Evolutionary conservation across 2,113 vertebrate genomes (phyloP), one percentile per base, ranked within the genome.

Genomic region (Cygnus buccinator): DNA sequence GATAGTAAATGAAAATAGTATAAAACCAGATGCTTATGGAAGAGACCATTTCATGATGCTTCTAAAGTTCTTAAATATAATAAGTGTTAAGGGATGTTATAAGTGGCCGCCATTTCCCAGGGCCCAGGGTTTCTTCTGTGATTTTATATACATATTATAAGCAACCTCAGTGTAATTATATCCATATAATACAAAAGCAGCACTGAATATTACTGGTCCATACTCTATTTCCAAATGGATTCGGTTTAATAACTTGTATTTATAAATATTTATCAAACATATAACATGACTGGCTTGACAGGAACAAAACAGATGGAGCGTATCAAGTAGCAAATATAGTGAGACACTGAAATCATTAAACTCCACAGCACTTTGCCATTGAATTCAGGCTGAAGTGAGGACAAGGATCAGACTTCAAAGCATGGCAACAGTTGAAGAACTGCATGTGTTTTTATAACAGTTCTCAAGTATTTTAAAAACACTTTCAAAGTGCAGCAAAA

Each of bases 241-340:
- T 74, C 68, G 59, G 35, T 84, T 86, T 90, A 94, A 90, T 90
- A 83, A 82, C 28, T 86, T 80, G 22, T 52, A 59, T 80, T 85
- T 88, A 83, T 90, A 90, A 94, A 86, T 97, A 88, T 94, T 94
- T 93, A 80, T 95, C 37, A 62, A 67, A 66, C 22, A 26, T 88
- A 59, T 66, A 73, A 84, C 89, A 83, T 66, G 75, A 88, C 72
- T 93, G 50, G 46, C 72, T 94, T 92, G 94, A 93, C 93, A 90
- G 83, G 25, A 92, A 55, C n/a, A 66, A 62, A 91, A 83, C 62
- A 79, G 44, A 76, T 87, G 93, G 84, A 82, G 63, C 10, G 10
- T 50, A 87, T 83, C 2, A 0, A 71, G 25, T 61, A 68, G 70
- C 84, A 89, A 89, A 91, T 83, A 76, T 6, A 71, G 55, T n/a